A percentile compares a stretch with the other conserved stretches of the same genome.
These are phyloP conservation scores for Fringilla coelebs DNA, from an alignment of 2,797 vertebrate species.

Conservation along the genomic window DNA sequence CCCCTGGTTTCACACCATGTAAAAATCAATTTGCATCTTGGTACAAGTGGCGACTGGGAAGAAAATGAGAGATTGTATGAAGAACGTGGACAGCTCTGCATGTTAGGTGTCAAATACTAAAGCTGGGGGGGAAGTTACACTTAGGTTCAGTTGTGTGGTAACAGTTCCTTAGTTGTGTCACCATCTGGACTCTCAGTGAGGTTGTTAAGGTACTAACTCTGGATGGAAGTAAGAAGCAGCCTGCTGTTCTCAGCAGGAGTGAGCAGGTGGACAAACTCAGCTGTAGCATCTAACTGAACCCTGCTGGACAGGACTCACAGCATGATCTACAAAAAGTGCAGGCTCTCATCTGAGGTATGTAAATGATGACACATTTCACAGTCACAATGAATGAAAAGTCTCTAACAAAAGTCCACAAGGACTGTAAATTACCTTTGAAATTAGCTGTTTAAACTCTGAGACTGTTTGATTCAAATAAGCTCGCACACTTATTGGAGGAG, in stretches of 20 bases:
- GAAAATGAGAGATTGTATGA: neutral
- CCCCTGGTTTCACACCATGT: neutral
- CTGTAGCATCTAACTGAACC: neutral
- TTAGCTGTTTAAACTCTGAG: conserved; percentile 94
- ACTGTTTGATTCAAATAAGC: conserved; percentile 97
- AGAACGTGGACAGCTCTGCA: neutral
- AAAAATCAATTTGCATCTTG: neutral
- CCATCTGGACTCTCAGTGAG: neutral
- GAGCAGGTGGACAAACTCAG: neutral
- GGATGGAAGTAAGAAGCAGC: neutral
- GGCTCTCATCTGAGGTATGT: neutral
- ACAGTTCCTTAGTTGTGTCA: neutral
- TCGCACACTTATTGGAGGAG: conserved; percentile 88
- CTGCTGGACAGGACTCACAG: neutral
- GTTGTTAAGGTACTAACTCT: neutral
- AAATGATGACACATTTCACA: neutral
- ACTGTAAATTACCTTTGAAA: conserved; percentile 87
- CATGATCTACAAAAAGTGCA: neutral
- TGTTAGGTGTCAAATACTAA: neutral
- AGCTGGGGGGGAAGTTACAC: neutral
- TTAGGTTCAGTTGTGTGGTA: neutral
- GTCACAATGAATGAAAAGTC: neutral
- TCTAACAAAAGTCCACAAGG: neutral
- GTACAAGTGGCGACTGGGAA: neutral
- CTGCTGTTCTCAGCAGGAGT: neutral